phyloP scores from a whole-genome alignment of 2,888 invertebrate species.

The Lasiommata megera region DNA sequence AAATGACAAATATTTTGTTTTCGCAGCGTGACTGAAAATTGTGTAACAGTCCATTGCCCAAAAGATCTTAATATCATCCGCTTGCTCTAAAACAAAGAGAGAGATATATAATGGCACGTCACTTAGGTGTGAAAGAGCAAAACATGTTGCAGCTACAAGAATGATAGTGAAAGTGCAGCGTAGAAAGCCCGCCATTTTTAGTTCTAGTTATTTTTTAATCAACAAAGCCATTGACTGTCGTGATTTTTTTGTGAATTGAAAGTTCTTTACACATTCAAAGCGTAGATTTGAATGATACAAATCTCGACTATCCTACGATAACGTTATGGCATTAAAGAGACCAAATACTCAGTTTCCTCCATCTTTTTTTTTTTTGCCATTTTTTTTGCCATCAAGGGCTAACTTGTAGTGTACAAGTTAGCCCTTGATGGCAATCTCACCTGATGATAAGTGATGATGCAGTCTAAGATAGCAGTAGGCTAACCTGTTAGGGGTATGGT shows the following conservation, averaged over 20 bases:
- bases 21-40: slow-evolving; percentile 16
- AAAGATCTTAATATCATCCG: background rate
- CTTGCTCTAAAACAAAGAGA: slow-evolving; percentile 8
- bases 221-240: slow-evolving; percentile 41
- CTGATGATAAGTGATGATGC: too few species aligned
- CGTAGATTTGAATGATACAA: background rate
- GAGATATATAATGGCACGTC: slow-evolving; percentile 15
- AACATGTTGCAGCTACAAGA: slow-evolving; percentile 3
- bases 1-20: background rate
- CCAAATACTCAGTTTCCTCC: too few species aligned
- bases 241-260: slow-evolving; percentile 51
- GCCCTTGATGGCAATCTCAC: too few species aligned
- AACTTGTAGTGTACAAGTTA: too few species aligned
- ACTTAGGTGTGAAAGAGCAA: slow-evolving; percentile 26
- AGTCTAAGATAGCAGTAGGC: too few species aligned
- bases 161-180: slow-evolving; percentile 37
- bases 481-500: too few species aligned
- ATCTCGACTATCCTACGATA: too few species aligned
- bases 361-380: too few species aligned
- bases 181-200: slow-evolving; percentile 39
- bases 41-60: slow-evolving; percentile 13
- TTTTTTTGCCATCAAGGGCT: too few species aligned
- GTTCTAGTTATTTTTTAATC: slow-evolving; percentile 38
- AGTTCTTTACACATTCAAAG: slow-evolving; percentile 40
- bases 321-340: too few species aligned